phyloP scores from a whole-genome alignment of 2,113 vertebrate species.

The Patagioenas fasciata region DNA sequence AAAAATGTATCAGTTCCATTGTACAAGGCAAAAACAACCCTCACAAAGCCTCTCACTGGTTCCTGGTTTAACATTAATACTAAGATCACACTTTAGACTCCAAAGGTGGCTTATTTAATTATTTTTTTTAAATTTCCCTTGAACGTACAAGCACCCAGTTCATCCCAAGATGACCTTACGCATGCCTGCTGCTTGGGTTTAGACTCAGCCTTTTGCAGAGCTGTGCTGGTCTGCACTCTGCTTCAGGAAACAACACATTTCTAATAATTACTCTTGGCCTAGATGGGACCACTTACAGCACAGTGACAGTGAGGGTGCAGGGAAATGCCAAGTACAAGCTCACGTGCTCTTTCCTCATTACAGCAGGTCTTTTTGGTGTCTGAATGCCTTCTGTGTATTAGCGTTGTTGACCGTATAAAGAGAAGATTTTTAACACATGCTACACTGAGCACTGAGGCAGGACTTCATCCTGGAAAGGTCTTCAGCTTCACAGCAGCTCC shows the following conservation, averaged over 20 bases:
- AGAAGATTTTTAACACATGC: neutral
- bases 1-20: neutral
- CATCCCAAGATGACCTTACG: neutral
- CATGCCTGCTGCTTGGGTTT: neutral
- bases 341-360: neutral
- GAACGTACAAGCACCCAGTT: neutral
- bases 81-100: neutral
- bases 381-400: neutral
- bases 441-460: neutral
- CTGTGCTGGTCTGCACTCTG: neutral
- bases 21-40: neutral
- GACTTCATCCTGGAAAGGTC: neutral
- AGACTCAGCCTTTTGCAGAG: neutral
- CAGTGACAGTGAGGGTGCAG: neutral
- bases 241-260: neutral
- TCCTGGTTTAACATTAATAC: neutral
- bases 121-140: neutral
- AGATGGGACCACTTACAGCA: neutral
- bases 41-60: neutral
- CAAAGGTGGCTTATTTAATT: neutral
- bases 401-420: neutral
- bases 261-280: constrained; percentile 4
- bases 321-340: neutral
- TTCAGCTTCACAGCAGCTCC: neutral
- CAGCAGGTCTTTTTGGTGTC: neutral